Conservation (phyloP, 2,888 invertebrate genomes). For the Toxonevra muliebris region DNA sequence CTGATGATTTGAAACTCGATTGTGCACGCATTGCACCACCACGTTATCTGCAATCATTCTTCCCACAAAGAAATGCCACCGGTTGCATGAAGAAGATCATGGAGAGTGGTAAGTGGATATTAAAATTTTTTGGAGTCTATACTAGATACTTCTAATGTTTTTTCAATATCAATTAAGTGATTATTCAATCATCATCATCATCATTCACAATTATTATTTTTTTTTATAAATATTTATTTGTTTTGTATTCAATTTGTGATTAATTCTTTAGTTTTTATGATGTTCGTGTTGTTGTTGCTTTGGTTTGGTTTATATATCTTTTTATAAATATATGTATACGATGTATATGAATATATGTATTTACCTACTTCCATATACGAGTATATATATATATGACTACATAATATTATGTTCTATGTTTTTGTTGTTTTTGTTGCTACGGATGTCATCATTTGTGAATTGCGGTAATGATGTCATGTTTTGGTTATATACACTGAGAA, state of each 20-base stretch:
- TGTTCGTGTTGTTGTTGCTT: neutral
- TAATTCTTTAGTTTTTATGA: too few species aligned
- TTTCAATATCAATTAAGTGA: neutral
- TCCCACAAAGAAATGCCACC: constrained; percentile 56
- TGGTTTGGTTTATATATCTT: neutral
- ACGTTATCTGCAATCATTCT: constrained; percentile 49
- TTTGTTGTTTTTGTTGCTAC: constrained; percentile 9
- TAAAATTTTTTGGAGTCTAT: too few species aligned
- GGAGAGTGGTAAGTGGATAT: constrained; percentile 54
- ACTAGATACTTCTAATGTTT: too few species aligned
- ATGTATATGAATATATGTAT: neutral
- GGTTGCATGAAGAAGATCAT: constrained; percentile 61
- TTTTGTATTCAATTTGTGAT: too few species aligned
- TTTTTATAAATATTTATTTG: too few species aligned
- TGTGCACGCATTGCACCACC: constrained; percentile 54
- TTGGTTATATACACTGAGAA: too few species aligned
- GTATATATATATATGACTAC: neutral
- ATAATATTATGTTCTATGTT: neutral
- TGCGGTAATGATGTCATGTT: too few species aligned
- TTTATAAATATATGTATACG: neutral
- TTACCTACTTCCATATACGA: neutral
- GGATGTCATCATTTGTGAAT: too few species aligned
- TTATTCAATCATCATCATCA: neutral
- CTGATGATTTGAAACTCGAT: constrained; percentile 49
- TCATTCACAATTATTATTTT: too few species aligned